Conservation (phyloP, 1,140 invertebrate species). For the Drosophila littoralis region DNA sequence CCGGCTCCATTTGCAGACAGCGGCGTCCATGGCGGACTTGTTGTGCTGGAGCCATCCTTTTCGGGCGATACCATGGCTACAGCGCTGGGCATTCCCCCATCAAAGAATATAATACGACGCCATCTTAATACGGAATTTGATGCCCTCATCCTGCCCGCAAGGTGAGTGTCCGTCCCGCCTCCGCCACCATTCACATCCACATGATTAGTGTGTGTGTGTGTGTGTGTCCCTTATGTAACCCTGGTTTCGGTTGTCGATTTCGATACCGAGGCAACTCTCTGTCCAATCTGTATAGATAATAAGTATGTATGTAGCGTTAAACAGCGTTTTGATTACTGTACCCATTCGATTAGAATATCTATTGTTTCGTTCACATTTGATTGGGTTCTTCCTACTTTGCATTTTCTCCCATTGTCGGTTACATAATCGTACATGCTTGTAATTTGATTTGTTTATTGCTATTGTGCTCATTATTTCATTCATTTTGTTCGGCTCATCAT, state of each 20-base stretch:
- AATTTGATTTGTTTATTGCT: constrained; percentile 24
- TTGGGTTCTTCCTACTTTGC: constrained; percentile 29
- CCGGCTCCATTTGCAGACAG: constrained; percentile 87
- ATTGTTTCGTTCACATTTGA: constrained; percentile 47
- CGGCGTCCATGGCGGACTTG: constrained; percentile 96
- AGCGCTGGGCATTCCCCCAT: constrained; percentile 95
- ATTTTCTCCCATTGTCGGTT: constrained; percentile 18
- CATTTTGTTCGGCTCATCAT: constrained; percentile 9
- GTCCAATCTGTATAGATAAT: constrained; percentile 44
- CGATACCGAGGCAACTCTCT: constrained; percentile 24
- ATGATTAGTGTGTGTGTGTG: constrained; percentile 29
- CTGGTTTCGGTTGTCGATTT: constrained; percentile 32
- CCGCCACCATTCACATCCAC: constrained; percentile 7
- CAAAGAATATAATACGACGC: constrained; percentile 95
- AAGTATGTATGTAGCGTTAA: constrained; percentile 64
- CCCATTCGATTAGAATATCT: constrained; percentile 50
- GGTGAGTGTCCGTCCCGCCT: constrained; percentile 88
- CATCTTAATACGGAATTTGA: constrained; percentile 96
- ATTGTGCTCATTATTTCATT: constrained; percentile 27
- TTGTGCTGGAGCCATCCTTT: constrained; percentile 96
- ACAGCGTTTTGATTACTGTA: constrained; percentile 73
- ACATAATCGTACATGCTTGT: constrained; percentile 20
- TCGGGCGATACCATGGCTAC: constrained; percentile 97
- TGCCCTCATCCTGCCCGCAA: constrained; percentile 94
- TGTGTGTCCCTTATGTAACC: constrained; percentile 24